Evolutionary conservation across 2,113 vertebrate genomes (phyloP).

Genomic region (Pterocles orientalis): DNA sequence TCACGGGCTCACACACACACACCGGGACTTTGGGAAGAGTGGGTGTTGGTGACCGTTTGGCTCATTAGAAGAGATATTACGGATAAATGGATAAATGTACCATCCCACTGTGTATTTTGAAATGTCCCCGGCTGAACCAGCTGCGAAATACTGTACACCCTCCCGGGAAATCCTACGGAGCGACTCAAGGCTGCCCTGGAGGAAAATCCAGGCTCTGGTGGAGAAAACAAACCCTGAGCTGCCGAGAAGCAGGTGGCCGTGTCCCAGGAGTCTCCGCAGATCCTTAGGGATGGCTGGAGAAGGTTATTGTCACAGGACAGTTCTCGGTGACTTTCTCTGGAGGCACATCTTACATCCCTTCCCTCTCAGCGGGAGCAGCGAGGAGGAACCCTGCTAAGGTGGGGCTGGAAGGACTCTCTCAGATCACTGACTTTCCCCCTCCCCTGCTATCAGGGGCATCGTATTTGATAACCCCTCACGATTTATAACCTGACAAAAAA

Average conservation of each 20-base stretch:
- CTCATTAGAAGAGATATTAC: not conserved
- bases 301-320: not conserved
- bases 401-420: too few relatives aligned
- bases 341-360: not conserved
- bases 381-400: not conserved
- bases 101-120: not conserved
- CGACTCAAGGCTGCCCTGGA: not conserved
- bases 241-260: not conserved
- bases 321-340: not conserved
- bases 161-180: not conserved
- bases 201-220: not conserved
- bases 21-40: not conserved
- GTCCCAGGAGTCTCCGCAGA: fast-evolving
- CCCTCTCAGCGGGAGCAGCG: not conserved
- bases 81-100: not conserved
- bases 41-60: not conserved
- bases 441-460: not conserved
- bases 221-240: not conserved
- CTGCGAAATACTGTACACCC: not conserved
- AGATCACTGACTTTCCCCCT: too few relatives aligned
- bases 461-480: not conserved
- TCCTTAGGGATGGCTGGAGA: not conserved
- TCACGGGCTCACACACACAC: not conserved
- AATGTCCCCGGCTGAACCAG: not conserved
- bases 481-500: not conserved